Evolutionary conservation across 2,797 vertebrate species (phyloP), one percentile per base, ranked within the genome.

Genomic region (Geotrypetes seraphini): DNA sequence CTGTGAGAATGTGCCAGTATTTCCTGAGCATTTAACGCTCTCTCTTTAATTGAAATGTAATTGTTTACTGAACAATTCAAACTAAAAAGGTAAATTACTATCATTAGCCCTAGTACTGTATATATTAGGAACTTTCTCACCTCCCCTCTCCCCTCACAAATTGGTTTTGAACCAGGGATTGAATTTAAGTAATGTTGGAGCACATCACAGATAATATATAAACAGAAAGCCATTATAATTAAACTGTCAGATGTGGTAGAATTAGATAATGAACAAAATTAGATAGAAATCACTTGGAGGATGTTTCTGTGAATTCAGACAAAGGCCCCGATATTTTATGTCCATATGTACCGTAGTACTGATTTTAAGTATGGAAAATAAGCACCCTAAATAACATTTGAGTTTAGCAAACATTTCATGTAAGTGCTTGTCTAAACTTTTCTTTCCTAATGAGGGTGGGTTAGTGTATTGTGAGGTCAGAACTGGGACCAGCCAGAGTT

Each of bases 171-270:
- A n/a, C n/a, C n/a, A 2, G 9, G 40, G 34, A 14, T 34, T 43
- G 52, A 46, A 27, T 52, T 45, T 37, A 18, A 48, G 40, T 34
- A 48, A 52, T 58, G 50, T 26, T 20, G 44, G 35, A 45, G 16
- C 43, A 18, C 36, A 39, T 37, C 41, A 18, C 22, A 35, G 43
- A 35, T 36, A 31, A 49, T 47, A 22, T 27, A 53, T 33, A 57
- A 70, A 66, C 66, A 65, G 37, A 54, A 60, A 66, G 34, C 42
- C 40, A 54, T 65, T 55, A 60, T 53, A 63, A 65, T 73, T 65
- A 60, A 63, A 52, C 53, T 63, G 63, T 57, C 65, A 58, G 22
- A 39, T 21, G 55, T 62, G 29, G 13, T 48, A 33, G 53, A 39
- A 39, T 64, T 16, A 47, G 50, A 39, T 46, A 67, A 33, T 44